Conservation (phyloP, 2,113 vertebrate species). For the Pipa parva region DNA sequence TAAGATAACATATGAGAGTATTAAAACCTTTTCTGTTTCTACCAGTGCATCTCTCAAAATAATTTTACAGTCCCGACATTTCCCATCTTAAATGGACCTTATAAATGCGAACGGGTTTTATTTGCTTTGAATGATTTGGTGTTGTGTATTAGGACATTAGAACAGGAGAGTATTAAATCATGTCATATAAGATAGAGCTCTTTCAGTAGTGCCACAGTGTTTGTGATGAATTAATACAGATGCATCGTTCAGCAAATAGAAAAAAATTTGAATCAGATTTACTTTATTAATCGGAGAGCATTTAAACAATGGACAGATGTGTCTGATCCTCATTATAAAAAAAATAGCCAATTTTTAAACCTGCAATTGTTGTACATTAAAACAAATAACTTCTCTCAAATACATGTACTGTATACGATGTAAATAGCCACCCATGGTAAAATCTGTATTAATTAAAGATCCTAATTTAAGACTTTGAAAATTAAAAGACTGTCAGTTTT, state of each 20-base stretch:
- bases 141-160: slow-evolving; percentile 35
- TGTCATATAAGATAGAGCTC: slow-evolving; percentile 30
- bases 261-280: neutral
- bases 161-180: slow-evolving; percentile 32
- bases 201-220: slow-evolving; percentile 7
- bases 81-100: slow-evolving; percentile 29
- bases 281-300: neutral
- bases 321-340: neutral
- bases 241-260: slow-evolving; percentile 22
- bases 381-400: no score
- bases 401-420: no score
- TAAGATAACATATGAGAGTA: slow-evolving; percentile 40
- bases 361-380: no score
- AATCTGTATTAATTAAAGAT: no score
- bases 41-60: slow-evolving; percentile 36
- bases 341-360: no score
- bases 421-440: no score
- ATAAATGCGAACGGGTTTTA: slow-evolving; percentile 19
- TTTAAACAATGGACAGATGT: neutral
- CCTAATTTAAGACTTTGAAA: no score
- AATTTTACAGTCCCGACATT: slow-evolving; percentile 28
- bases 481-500: no score
- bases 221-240: slow-evolving; percentile 9
- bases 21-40: slow-evolving; percentile 26
- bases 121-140: slow-evolving; percentile 39